phyloP scores from a whole-genome alignment of 2,888 invertebrate genomes.

The Atethmia centrago region DNA sequence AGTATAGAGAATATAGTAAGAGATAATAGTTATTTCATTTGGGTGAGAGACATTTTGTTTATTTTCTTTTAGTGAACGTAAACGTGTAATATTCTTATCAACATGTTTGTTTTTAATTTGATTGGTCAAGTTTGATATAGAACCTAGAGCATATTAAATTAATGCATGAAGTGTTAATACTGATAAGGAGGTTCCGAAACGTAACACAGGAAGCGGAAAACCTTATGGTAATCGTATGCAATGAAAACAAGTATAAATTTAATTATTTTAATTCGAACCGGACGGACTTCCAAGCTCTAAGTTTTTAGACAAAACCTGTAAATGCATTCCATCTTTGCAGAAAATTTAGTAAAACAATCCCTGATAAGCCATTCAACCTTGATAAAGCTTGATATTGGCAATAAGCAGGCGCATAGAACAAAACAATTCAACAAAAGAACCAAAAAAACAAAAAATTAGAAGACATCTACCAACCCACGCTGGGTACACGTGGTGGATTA shows the following conservation, averaged over 20 bases:
- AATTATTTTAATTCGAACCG: conserved; percentile 1
- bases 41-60: conserved; percentile 8
- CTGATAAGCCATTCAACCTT: neutral
- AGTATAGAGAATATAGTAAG: conserved; percentile 18
- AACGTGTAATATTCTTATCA: conserved; percentile 22
- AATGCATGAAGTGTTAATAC: conserved; percentile 13
- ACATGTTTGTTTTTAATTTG: neutral
- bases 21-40: conserved; percentile 1
- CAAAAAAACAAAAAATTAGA: no score
- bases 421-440: no score
- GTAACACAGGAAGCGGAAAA: conserved; percentile 47
- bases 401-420: conserved; percentile 2
- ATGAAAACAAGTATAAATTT: conserved; percentile 20
- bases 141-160: neutral
- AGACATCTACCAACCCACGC: no score
- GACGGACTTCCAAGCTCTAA: neutral
- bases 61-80: conserved; percentile 16
- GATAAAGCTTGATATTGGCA: neutral
- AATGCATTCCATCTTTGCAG: neutral
- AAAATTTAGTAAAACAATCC: neutral
- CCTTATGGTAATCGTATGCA: conserved; percentile 24
- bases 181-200: conserved; percentile 49
- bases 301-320: neutral
- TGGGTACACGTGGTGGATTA: no score
- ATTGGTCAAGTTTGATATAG: neutral